Evolutionary conservation across 2,888 invertebrate genomes (phyloP).

Genomic region (Drosophila sordidula): DNA sequence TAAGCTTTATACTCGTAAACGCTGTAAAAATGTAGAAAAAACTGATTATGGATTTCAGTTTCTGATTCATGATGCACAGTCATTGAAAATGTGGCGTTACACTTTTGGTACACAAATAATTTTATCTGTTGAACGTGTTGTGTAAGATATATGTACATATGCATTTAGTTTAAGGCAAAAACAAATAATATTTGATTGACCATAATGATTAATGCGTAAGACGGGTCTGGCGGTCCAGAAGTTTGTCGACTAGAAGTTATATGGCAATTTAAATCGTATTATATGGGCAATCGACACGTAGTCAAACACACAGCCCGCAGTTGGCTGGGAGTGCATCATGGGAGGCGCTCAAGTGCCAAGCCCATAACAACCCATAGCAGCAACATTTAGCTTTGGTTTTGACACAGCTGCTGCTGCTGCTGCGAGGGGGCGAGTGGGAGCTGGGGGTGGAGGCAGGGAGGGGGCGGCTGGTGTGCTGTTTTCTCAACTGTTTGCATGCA

Average conservation of each 20-base stretch:
- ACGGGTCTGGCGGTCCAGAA: background rate
- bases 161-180: too few species aligned
- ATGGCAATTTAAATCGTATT: background rate
- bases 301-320: constrained; percentile 3
- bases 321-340: constrained; percentile 6
- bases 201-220: too few species aligned
- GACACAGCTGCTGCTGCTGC: constrained; percentile 4
- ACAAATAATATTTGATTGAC: too few species aligned
- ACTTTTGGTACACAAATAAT: too few species aligned
- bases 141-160: too few species aligned
- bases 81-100: too few species aligned
- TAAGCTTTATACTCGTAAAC: too few species aligned
- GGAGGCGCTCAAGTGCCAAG: constrained; percentile 8
- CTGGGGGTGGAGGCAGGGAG: too few species aligned
- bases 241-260: background rate
- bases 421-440: background rate
- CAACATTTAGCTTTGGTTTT: constrained; percentile 28
- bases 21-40: too few species aligned
- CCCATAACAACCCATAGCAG: constrained; percentile 20
- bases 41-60: too few species aligned
- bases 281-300: constrained; percentile 19
- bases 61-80: too few species aligned
- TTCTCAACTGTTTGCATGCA: constrained; percentile 56
- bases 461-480: constrained; percentile 3
- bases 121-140: too few species aligned